A percentile compares a stretch with the other conserved stretches of the same genome.
These are phyloP conservation scores for Pegoplata infirma DNA, from an alignment of 2,888 invertebrate species.

Conservation along the genomic window DNA sequence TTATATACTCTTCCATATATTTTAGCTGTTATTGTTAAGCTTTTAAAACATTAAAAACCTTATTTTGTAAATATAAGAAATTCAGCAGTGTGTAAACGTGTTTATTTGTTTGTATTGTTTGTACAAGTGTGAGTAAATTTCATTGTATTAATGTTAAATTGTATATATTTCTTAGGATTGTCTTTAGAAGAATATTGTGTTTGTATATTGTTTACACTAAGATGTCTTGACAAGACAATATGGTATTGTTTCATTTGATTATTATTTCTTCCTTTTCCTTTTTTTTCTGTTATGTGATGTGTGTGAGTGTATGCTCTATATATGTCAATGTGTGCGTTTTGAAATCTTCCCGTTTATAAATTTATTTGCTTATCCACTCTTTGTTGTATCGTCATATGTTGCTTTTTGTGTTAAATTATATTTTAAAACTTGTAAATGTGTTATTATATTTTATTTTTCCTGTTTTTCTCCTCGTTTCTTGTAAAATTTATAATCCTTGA, in stretches of 20 bases:
- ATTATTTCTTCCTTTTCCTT: slow-evolving; percentile 17
- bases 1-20: background rate
- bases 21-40: background rate
- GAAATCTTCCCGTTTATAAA: background rate
- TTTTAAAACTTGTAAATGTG: slow-evolving; percentile 34
- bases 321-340: background rate
- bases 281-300: background rate
- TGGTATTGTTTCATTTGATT: slow-evolving; percentile 10
- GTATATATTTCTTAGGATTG: background rate
- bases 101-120: background rate
- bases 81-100: background rate
- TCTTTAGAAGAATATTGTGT: too few species aligned
- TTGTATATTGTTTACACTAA: background rate
- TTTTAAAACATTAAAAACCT: background rate
- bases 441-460: slow-evolving; percentile 2
- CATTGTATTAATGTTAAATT: slow-evolving; percentile 1
- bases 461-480: background rate
- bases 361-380: background rate
- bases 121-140: background rate
- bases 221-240: slow-evolving; percentile 15
- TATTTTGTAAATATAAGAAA: background rate
- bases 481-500: too few species aligned
- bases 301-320: too few species aligned
- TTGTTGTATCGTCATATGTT: background rate
- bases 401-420: slow-evolving; percentile 8